Conservation (phyloP, 2,888 invertebrate genomes). For the Chesias legatella region DNA sequence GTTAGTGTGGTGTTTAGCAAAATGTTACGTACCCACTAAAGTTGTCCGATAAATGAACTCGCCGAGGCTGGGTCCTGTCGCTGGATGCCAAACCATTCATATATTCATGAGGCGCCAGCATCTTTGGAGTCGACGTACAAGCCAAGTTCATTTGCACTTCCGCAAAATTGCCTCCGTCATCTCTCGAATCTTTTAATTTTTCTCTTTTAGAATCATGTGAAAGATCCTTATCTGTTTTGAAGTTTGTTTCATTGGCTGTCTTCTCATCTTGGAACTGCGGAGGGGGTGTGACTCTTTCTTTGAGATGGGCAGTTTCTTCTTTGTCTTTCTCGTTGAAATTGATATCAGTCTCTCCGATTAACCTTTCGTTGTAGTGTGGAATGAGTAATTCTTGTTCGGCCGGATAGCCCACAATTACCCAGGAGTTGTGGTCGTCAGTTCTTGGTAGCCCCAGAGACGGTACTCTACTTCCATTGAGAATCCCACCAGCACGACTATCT, state of each 20-base stretch:
- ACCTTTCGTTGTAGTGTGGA: conserved; percentile 68
- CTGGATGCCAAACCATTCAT: conserved; percentile 47
- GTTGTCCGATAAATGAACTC: conserved; percentile 62
- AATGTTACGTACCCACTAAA: conserved; percentile 65
- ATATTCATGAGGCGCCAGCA: conserved; percentile 67
- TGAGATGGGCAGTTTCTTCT: conserved; percentile 42
- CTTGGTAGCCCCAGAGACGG: conserved; percentile 69
- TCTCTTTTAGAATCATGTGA: conserved; percentile 71
- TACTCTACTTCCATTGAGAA: conserved; percentile 62
- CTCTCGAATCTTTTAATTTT: conserved; percentile 58
- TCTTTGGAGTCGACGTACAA: conserved; percentile 75
- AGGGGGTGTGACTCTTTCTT: conserved; percentile 65
- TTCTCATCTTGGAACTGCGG: conserved; percentile 72
- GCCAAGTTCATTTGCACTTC: conserved; percentile 69
- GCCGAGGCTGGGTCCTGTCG: conserved; percentile 43
- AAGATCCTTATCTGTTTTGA: conserved; percentile 56
- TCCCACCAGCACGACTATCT: conserved; percentile 58
- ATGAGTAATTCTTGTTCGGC: conserved; percentile 60
- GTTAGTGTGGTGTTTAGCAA: conserved; percentile 7
- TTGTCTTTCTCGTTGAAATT: conserved; percentile 47
- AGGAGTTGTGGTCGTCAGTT: conserved; percentile 58
- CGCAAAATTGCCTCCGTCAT: conserved; percentile 56
- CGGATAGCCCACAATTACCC: conserved; percentile 70
- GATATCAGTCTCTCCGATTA: conserved; percentile 50
- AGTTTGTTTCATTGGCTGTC: conserved; percentile 53